Percentiles rank a stretch among this genome's conserved stretches.
Conservation (phyloP, 2,797 vertebrate genomes). For the Pangasius djambal region DNA sequence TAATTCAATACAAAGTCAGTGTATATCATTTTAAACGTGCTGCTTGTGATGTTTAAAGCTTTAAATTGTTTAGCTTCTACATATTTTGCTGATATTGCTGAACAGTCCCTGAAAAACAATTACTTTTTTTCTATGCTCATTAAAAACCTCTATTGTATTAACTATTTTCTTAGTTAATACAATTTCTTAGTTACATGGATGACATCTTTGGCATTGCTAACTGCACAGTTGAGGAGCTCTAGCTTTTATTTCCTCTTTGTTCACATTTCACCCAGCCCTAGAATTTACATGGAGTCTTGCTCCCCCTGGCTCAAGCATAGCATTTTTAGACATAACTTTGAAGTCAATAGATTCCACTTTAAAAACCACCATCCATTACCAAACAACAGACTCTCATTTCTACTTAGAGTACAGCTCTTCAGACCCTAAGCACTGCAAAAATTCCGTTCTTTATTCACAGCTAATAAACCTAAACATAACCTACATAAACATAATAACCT, state of each 20-base stretch:
- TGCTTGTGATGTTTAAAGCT: not conserved
- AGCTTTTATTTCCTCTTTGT: not conserved
- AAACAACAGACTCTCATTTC: not conserved
- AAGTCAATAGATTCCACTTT: not conserved
- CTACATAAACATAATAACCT: not conserved
- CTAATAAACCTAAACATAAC: not conserved
- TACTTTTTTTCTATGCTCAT: no score
- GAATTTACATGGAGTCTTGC: not conserved
- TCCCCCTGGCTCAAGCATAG: not conserved
- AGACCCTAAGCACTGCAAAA: not conserved
- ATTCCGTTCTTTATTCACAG: not conserved
- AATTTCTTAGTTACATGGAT: no score
- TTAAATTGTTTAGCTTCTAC: not conserved
- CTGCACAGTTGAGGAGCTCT: not conserved
- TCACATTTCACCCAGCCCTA: no score
- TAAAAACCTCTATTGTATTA: no score
- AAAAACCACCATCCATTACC: not conserved
- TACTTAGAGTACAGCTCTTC: not conserved
- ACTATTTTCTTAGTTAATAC: no score
- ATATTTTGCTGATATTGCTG: not conserved
- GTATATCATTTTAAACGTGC: not conserved
- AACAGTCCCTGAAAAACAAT: no score
- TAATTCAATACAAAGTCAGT: not conserved
- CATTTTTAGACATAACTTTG: not conserved
- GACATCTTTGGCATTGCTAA: not conserved